A percentile compares a stretch with the other conserved stretches of the same genome.
Conservation (phyloP, 1,140 invertebrate species). For the Mycetomoellerius zeteki region DNA sequence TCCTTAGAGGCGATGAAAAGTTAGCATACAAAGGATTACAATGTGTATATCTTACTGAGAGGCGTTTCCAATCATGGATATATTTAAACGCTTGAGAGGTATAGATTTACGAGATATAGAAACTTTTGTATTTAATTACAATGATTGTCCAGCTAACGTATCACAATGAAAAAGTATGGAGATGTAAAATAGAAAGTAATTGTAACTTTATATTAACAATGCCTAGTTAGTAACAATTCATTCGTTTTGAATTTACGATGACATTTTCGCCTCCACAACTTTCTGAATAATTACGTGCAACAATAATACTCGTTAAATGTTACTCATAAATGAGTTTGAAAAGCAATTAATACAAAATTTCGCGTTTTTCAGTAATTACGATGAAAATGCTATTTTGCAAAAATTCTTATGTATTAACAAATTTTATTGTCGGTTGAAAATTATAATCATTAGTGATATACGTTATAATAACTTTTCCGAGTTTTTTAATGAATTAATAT, state of each 20-base stretch:
- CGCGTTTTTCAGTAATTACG: not conserved
- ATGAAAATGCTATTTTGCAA: not conserved
- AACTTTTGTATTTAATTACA: too few relatives aligned
- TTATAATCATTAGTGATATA: not conserved
- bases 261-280: not conserved
- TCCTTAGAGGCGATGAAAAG: too few relatives aligned
- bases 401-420: not conserved
- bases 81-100: too few relatives aligned
- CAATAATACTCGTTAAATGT: not conserved
- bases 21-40: too few relatives aligned
- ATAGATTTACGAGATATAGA: too few relatives aligned
- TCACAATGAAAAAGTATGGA: too few relatives aligned
- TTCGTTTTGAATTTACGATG: not conserved
- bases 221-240: not conserved
- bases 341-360: not conserved
- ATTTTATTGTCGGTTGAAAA: not conserved
- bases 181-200: not conserved
- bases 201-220: not conserved
- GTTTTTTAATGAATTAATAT: not conserved
- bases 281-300: constrained; percentile 3
- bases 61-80: too few relatives aligned
- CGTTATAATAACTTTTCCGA: not conserved
- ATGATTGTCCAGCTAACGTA: too few relatives aligned
- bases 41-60: too few relatives aligned
- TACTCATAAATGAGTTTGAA: not conserved